phyloP scores from a whole-genome alignment of 2,888 invertebrate genomes.

The Acronicta leporina region DNA sequence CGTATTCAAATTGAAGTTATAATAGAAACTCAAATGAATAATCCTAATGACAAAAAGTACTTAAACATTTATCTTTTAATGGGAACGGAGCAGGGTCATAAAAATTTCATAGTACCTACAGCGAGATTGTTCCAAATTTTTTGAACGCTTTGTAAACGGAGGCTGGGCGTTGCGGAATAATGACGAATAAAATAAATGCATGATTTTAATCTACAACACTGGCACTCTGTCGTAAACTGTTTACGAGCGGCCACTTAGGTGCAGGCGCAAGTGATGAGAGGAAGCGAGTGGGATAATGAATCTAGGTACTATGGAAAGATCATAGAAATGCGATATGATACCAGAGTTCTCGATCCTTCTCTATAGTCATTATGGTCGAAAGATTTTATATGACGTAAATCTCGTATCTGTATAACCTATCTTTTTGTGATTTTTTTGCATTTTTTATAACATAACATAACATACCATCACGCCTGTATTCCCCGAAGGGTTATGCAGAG shows the following conservation, averaged over 20 bases:
- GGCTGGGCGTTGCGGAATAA: constrained; percentile 72
- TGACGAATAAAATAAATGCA: constrained; percentile 87
- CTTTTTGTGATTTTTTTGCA: too few species aligned
- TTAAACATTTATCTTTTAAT: constrained; percentile 50
- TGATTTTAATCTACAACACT: constrained; percentile 85
- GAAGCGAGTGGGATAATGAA: constrained; percentile 33
- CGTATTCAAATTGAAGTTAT: constrained; percentile 1
- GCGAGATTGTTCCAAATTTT: constrained; percentile 48
- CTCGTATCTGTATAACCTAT: too few species aligned
- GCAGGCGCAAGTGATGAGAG: constrained; percentile 48
- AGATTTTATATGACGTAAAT: too few species aligned
- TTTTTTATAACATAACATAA: too few species aligned
- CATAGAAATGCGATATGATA: background rate
- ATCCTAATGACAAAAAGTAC: constrained; percentile 41
- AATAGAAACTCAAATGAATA: constrained; percentile 22
- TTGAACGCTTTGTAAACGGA: constrained; percentile 35
- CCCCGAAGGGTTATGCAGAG: too few species aligned
- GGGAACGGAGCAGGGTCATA: constrained; percentile 28
- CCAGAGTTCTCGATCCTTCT: too few species aligned
- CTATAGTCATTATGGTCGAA: too few species aligned
- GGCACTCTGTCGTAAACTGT: constrained; percentile 83
- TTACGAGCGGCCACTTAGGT: constrained; percentile 80
- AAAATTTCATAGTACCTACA: constrained; percentile 30
- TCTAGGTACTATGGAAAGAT: background rate
- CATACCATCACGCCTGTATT: too few species aligned